phyloP scores from a whole-genome alignment of 2,113 vertebrate genomes.

The Tachysurus fulvidraco region DNA sequence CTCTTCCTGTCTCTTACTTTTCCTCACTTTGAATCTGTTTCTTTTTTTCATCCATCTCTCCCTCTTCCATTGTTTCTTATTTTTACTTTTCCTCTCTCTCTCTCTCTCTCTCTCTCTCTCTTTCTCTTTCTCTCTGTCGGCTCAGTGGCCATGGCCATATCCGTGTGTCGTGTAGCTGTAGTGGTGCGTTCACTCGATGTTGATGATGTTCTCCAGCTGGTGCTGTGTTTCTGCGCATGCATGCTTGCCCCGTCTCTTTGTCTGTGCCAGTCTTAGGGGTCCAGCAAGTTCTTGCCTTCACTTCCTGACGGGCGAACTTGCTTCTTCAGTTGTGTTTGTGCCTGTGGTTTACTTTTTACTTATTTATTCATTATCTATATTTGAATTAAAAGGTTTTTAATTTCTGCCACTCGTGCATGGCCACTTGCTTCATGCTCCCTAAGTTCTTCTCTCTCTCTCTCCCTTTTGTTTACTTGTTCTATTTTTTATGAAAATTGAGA shows the following conservation, averaged over 20 bases:
- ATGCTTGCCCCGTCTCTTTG: conserved; percentile 63
- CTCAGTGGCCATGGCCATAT: conserved; percentile 45
- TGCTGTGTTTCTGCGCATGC: conserved; percentile 59
- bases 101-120: background rate
- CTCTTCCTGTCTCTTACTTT: conserved; percentile 13
- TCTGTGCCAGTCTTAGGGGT: conserved; percentile 59
- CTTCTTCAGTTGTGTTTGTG: conserved; percentile 58
- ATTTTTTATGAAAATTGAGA: background rate
- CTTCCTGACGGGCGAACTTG: conserved; percentile 44
- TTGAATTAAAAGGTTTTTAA: conserved; percentile 21
- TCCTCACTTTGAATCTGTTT: background rate
- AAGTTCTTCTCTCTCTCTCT: conserved; percentile 11
- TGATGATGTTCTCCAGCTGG: conserved; percentile 54
- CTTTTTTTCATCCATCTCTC: background rate
- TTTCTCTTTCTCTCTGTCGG: conserved; percentile 14
- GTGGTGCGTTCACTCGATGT: conserved; percentile 54
- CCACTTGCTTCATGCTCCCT: conserved; percentile 46
- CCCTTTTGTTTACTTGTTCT: conserved; percentile 9
- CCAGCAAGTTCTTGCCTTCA: conserved; percentile 50
- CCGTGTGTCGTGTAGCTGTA: conserved; percentile 55
- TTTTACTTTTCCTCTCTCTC: background rate
- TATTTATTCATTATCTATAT: conserved; percentile 30
- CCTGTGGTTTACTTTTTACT: conserved; percentile 56
- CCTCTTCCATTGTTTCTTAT: background rate
- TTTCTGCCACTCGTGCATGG: conserved; percentile 47